Evolutionary conservation across 2,113 vertebrate genomes (phyloP).

Genomic region (Crotalus horridus): DNA sequence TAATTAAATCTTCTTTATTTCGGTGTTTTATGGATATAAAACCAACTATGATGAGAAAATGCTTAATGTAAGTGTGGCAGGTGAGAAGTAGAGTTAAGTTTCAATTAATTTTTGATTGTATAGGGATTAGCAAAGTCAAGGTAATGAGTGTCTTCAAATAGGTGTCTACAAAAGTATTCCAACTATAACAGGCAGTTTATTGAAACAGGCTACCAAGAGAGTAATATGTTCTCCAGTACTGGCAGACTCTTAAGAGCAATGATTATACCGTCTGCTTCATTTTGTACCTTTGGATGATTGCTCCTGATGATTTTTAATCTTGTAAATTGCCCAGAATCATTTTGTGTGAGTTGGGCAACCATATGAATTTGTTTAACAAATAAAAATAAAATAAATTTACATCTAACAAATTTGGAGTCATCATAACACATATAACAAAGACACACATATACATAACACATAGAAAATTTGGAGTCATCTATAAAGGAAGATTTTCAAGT

Average conservation of each 20-base stretch:
- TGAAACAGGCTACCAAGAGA: too few relatives aligned
- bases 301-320: too few relatives aligned
- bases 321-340: too few relatives aligned
- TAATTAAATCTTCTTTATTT: background rate
- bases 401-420: too few relatives aligned
- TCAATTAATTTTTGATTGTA: background rate
- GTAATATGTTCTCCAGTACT: background rate
- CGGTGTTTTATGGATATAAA: background rate
- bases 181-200: background rate
- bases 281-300: too few relatives aligned
- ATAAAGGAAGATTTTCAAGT: background rate
- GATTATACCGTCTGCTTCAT: background rate
- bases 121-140: background rate
- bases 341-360: too few relatives aligned
- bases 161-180: background rate
- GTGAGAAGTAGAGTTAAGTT: background rate
- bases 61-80: background rate
- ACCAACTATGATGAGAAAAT: background rate
- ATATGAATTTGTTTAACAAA: too few relatives aligned
- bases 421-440: too few relatives aligned
- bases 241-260: background rate
- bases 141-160: background rate
- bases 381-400: too few relatives aligned
- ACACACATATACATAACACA: too few relatives aligned
- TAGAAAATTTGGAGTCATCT: too few relatives aligned